Evolutionary conservation across 1,140 invertebrate genomes (phyloP).

Genomic region (Panulirus ornatus): DNA sequence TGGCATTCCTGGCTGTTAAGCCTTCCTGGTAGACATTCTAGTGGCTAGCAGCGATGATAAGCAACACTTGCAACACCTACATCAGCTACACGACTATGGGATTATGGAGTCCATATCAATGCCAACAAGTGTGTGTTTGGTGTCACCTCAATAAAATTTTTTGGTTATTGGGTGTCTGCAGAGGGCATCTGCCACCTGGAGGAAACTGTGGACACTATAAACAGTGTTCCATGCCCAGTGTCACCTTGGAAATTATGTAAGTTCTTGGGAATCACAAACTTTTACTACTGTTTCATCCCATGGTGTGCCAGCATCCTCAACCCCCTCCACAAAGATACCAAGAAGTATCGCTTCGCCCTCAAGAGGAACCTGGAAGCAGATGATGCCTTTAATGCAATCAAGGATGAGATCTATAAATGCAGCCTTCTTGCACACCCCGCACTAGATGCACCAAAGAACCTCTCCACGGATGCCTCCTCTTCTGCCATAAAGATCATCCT

Average conservation of each 20-base stretch:
- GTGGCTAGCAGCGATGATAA: slow-evolving; percentile 75
- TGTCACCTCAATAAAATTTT: not conserved
- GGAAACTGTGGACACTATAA: no score
- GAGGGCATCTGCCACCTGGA: not conserved
- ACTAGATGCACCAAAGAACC: not conserved
- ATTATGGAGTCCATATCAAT: slow-evolving; percentile 17
- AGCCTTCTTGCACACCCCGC: not conserved
- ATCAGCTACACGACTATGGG: not conserved
- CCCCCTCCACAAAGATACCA: no score
- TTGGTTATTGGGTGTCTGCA: not conserved
- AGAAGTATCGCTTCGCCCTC: not conserved
- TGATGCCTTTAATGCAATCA: not conserved
- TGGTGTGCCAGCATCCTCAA: no score
- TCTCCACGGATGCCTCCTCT: not conserved
- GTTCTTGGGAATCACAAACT: not conserved
- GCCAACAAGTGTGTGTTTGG: not conserved
- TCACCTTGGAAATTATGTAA: not conserved
- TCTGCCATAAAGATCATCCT: not conserved
- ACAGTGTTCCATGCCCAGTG: not conserved
- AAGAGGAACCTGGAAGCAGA: not conserved
- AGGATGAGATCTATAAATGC: not conserved
- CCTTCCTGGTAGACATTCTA: slow-evolving; percentile 79
- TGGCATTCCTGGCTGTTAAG: slow-evolving; percentile 75
- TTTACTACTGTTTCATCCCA: not conserved
- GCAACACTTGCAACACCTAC: not conserved